Base-by-base conservation (phyloP, 1,140 invertebrate genomes). In the Drosophila obscura region DNA sequence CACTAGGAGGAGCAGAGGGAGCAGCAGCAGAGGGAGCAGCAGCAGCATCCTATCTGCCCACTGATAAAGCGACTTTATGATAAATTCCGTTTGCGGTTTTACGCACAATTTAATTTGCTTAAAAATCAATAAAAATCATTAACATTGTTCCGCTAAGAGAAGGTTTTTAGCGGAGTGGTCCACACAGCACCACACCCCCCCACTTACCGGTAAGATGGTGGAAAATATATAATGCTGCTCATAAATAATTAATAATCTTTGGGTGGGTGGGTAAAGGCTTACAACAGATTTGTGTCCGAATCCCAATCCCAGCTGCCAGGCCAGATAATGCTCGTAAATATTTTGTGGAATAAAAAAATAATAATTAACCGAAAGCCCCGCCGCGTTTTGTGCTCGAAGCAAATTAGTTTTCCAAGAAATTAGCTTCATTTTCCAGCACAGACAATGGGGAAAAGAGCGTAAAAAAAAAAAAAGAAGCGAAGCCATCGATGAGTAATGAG, bases 91-190 rank as follows among this genome's bases (percentile, higher is more conserved):
- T 83, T 83, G 80, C 59, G 83, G 84, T 83, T 13, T 88, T 71
- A 88, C 83, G 84, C 83, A 61, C 84, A 88, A 88, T 88, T 88
- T 88, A 80, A 88, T 88, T 89, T 88, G 84, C 75, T 89, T 88
- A 73, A 87, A 87, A 88, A 87, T 87, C 83, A 88, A 87, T 87
- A 83, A 87, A 87, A 82, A 77, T 77, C 69, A 85, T 87, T 78
- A 82, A 68, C 55, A 55, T 66, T 39, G 71, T 59, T 50, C 28
- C 35, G 15, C 31, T 16, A 28, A 22, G 19, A 46, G 49, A 50
- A 52, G 22, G 43, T 45, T 41, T 13, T 13, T 24, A 26, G 28
- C 3, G 28, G 7, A 35, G 16, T 16, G 16, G 16, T 16, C 16
- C 16, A 0, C 16, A 16, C 16, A 16, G 16, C 16, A 16, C 19